phyloP scores from a whole-genome alignment of 2,113 vertebrate genomes.

The Chauna torquata region DNA sequence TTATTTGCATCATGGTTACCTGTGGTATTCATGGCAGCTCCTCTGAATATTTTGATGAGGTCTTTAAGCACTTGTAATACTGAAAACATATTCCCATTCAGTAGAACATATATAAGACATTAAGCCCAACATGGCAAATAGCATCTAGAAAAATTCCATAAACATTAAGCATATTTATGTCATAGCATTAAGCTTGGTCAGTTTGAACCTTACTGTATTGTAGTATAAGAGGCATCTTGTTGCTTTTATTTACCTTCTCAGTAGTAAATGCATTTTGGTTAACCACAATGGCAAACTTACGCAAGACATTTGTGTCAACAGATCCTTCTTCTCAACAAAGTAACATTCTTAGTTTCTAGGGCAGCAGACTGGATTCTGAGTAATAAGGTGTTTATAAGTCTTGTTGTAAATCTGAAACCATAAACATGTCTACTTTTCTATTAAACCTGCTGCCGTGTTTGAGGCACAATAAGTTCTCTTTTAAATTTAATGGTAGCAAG shows the following conservation, averaged over 20 bases:
- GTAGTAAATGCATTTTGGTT: constrained; percentile 81
- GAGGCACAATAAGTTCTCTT: constrained; percentile 78
- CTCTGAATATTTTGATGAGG: constrained; percentile 71
- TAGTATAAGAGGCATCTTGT: constrained; percentile 82
- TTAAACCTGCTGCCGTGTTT: constrained; percentile 78
- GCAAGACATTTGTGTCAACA: constrained; percentile 82
- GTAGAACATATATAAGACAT: constrained; percentile 37
- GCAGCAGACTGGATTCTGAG: constrained; percentile 82
- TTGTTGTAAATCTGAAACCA: constrained; percentile 81
- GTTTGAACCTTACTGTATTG: constrained; percentile 76
- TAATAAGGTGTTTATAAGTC: constrained; percentile 84
- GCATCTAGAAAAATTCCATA: constrained; percentile 74
- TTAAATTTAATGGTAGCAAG: constrained; percentile 72
- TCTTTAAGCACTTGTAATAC: constrained; percentile 67
- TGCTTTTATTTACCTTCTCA: constrained; percentile 80
- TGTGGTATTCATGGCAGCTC: constrained; percentile 62
- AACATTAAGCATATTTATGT: constrained; percentile 79
- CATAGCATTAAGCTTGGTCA: constrained; percentile 72
- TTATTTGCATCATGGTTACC: constrained; percentile 53
- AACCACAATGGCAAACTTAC: constrained; percentile 81
- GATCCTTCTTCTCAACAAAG: constrained; percentile 78
- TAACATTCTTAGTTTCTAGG: constrained; percentile 83
- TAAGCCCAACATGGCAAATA: constrained; percentile 52
- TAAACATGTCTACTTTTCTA: constrained; percentile 82
- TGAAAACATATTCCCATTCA: constrained; percentile 77